Conservation (phyloP, 2,797 vertebrate genomes). For the Taeniopygia guttata region DNA sequence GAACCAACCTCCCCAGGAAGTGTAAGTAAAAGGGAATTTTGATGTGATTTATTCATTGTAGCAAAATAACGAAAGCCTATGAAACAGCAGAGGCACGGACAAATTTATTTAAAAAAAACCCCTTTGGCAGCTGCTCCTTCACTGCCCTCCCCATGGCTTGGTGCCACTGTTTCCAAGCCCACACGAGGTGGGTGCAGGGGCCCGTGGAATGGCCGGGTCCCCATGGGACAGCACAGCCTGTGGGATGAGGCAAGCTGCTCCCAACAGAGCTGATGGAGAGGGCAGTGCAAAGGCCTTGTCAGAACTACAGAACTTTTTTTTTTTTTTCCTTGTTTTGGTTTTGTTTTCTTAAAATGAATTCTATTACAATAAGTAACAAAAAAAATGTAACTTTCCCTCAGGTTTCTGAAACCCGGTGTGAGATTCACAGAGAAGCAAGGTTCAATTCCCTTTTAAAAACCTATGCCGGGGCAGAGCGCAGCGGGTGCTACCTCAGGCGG, state of each 20-base stretch:
- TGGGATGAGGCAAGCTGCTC: not conserved
- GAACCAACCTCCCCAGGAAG: not conserved
- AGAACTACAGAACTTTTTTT: not conserved
- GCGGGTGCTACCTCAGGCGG: conserved; percentile 91
- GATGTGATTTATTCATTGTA: not conserved
- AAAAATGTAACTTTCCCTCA: not conserved
- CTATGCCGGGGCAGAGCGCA: not conserved
- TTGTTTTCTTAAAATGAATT: not conserved
- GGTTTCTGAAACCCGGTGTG: not conserved
- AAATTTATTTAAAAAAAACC: not conserved
- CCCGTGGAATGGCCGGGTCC: rapidly evolving
- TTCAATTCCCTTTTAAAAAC: conserved; percentile 63
- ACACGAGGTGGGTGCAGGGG: not conserved
- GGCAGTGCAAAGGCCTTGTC: conserved; percentile 38
- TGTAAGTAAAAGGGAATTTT: not conserved
- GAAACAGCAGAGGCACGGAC: conserved; percentile 26
- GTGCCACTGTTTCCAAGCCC: not conserved
- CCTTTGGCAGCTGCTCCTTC: conserved; percentile 39
- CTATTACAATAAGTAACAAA: conserved; percentile 18
- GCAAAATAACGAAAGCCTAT: conserved; percentile 37
- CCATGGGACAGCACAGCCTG: not conserved
- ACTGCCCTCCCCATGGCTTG: not conserved
- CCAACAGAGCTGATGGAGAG: not conserved
- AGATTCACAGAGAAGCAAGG: not conserved
- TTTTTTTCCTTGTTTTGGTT: not conserved